Conservation (phyloP, 2,888 invertebrate species). For the Agrotis clavis region DNA sequence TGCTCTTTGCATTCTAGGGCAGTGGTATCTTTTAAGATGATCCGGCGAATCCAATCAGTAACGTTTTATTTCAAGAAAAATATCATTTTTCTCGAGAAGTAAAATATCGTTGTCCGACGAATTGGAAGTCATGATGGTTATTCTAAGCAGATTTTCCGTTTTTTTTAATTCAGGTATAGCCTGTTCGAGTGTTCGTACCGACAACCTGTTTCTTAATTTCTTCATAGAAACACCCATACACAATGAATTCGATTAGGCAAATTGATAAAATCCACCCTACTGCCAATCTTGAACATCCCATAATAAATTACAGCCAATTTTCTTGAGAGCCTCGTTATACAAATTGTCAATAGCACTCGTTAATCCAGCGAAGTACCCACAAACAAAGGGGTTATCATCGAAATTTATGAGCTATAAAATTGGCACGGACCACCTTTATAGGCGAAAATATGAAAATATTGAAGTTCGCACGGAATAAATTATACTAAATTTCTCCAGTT, state of each 20-base stretch:
- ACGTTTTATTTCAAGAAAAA: too few relatives aligned
- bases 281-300: slow-evolving; percentile 60
- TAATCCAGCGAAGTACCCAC: slow-evolving; percentile 73
- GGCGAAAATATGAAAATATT: slow-evolving; percentile 76
- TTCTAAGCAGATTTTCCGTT: too few relatives aligned
- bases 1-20: too few relatives aligned
- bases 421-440: slow-evolving; percentile 72
- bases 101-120: too few relatives aligned
- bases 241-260: slow-evolving; percentile 58
- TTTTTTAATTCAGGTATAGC: too few relatives aligned
- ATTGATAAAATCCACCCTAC: slow-evolving; percentile 60
- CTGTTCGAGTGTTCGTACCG: too few relatives aligned
- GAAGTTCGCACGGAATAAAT: slow-evolving; percentile 76
- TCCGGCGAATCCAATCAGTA: too few relatives aligned
- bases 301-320: slow-evolving; percentile 74
- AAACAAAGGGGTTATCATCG: slow-evolving; percentile 78
- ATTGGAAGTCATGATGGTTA: too few relatives aligned
- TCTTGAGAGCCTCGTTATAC: slow-evolving; percentile 71
- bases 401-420: slow-evolving; percentile 81
- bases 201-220: too few relatives aligned
- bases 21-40: too few relatives aligned
- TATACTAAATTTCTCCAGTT: slow-evolving; percentile 75
- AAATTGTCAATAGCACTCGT: slow-evolving; percentile 74
- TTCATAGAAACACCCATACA: slow-evolving; percentile 3
- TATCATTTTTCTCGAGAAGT: too few relatives aligned